phyloP scores from a whole-genome alignment of 2,888 invertebrate species.

The Drosophila formosana region DNA sequence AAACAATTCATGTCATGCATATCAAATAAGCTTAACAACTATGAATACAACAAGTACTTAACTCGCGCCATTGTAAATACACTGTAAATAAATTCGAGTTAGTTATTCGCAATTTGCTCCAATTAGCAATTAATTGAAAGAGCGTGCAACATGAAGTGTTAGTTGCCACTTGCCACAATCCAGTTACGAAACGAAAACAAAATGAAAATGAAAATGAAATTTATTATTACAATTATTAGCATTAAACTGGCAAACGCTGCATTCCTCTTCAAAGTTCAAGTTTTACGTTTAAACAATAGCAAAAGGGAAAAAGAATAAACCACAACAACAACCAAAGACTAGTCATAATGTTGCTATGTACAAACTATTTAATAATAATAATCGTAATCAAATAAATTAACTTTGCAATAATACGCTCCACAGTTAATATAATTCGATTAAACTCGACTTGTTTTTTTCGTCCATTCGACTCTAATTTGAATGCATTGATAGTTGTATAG shows the following conservation, averaged over 20 bases:
- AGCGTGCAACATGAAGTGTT: slow-evolving; percentile 37
- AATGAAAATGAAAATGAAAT: background rate
- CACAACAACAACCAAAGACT: slow-evolving; percentile 82
- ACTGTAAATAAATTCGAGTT: slow-evolving; percentile 62
- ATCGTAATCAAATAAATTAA: slow-evolving; percentile 34
- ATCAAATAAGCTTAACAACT: slow-evolving; percentile 59
- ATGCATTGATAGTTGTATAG: slow-evolving; percentile 9
- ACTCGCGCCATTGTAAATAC: slow-evolving; percentile 68
- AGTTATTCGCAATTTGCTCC: slow-evolving; percentile 61
- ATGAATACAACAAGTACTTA: slow-evolving; percentile 41
- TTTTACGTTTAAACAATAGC: slow-evolving; percentile 51
- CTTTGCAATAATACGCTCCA: background rate
- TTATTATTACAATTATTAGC: slow-evolving; percentile 14
- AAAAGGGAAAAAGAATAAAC: slow-evolving; percentile 25
- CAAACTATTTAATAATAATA: slow-evolving; percentile 55
- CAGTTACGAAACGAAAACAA: slow-evolving; percentile 25
- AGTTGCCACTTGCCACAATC: slow-evolving; percentile 37
- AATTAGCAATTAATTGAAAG: slow-evolving; percentile 67
- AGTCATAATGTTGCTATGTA: slow-evolving; percentile 80
- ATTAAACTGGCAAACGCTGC: slow-evolving; percentile 42
- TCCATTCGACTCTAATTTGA: slow-evolving; percentile 40
- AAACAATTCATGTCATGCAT: slow-evolving; percentile 71
- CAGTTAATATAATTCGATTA: slow-evolving; percentile 55
- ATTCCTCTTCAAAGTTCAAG: slow-evolving; percentile 76
- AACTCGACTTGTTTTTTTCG: slow-evolving; percentile 24